Evolutionary conservation across 2,797 vertebrate genomes (phyloP).

Genomic region (Urocyon cinereoargenteus): DNA sequence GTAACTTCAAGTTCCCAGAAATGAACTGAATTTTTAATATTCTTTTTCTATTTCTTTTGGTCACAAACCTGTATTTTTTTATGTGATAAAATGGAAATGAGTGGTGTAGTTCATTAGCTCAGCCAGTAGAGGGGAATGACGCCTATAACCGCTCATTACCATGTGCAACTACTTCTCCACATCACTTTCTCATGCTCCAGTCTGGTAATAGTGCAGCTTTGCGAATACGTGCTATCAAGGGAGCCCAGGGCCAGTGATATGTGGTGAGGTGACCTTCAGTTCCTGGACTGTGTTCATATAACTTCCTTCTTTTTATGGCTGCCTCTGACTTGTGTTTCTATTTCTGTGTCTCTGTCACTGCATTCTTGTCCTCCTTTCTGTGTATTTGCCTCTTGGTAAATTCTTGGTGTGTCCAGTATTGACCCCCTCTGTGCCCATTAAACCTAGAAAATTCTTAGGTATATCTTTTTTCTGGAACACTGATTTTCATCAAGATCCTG

Average conservation of each 20-base stretch:
- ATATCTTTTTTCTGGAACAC: neutral
- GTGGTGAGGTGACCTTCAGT: neutral
- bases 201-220: neutral
- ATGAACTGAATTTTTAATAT: neutral
- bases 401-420: neutral
- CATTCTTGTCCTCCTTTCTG: neutral
- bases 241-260: neutral
- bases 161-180: neutral
- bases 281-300: neutral
- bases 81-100: neutral
- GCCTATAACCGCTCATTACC: neutral
- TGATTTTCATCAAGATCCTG: slow-evolving; percentile 1
- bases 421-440: neutral
- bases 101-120: slow-evolving; percentile 29
- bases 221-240: neutral
- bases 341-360: neutral
- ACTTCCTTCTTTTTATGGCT: neutral
- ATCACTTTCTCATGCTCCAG: neutral
- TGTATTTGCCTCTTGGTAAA: neutral
- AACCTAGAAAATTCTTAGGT: neutral
- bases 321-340: neutral
- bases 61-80: neutral
- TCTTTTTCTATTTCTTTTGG: neutral
- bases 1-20: neutral
- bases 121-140: slow-evolving; percentile 52